Percentiles rank a stretch among this genome's conserved stretches.
phyloP scores from a whole-genome alignment of 2,888 invertebrate genomes.

The Ennomos quercinarius region DNA sequence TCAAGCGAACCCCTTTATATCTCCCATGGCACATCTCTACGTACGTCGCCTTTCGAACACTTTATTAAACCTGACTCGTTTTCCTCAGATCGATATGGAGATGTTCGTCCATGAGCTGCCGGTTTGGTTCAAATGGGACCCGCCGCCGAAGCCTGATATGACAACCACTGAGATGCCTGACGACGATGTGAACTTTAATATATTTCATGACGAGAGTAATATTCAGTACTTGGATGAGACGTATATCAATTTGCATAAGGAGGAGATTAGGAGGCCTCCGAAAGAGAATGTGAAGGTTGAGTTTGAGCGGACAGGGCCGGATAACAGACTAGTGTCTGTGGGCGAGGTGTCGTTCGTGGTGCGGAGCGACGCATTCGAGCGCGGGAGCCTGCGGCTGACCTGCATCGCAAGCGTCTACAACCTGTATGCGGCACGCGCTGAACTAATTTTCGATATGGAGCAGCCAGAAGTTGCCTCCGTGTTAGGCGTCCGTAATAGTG shows the following conservation, averaged over 20 bases:
- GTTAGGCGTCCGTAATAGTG: conserved; percentile 88
- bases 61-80: conserved; percentile 38
- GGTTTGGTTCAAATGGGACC: conserved; percentile 81
- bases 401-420: conserved; percentile 89
- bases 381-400: conserved; percentile 87
- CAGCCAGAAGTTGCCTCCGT: conserved; percentile 91
- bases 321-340: conserved; percentile 72
- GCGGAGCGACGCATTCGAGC: conserved; percentile 86
- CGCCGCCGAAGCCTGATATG: conserved; percentile 70
- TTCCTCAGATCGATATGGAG: conserved; percentile 75
- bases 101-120: conserved; percentile 72
- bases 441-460: conserved; percentile 89
- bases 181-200: conserved; percentile 72
- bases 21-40: conserved; percentile 44
- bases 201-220: conserved; percentile 77
- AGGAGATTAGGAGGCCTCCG: conserved; percentile 75
- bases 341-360: conserved; percentile 87
- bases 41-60: conserved; percentile 28
- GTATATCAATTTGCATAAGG: conserved; percentile 77
- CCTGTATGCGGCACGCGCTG: conserved; percentile 87
- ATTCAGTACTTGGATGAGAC: conserved; percentile 79
- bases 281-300: conserved; percentile 69
- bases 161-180: conserved; percentile 74
- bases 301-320: conserved; percentile 74
- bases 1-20: conserved; percentile 59